Evolutionary conservation across 2,797 vertebrate genomes (phyloP).

Genomic region (Uromys caudimaculatus): DNA sequence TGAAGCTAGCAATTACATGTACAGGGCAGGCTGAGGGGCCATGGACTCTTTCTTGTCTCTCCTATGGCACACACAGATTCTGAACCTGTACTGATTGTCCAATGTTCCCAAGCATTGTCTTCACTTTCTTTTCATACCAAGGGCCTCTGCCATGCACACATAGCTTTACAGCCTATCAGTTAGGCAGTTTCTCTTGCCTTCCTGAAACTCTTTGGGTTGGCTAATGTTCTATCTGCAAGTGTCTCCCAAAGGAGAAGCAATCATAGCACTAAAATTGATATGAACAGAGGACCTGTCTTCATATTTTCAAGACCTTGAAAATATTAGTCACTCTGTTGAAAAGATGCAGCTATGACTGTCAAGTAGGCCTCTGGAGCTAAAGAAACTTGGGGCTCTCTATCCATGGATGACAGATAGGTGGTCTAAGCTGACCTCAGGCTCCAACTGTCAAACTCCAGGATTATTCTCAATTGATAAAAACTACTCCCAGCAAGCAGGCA

Average conservation of each 20-base stretch:
- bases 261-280: not conserved
- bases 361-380: not conserved
- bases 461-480: not conserved
- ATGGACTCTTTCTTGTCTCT: not conserved
- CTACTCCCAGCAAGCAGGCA: not conserved
- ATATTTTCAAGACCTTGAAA: not conserved
- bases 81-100: not conserved
- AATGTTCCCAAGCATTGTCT: not conserved
- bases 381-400: not conserved
- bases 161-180: not conserved
- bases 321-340: not conserved
- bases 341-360: not conserved
- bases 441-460: not conserved
- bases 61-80: not conserved
- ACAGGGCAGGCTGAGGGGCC: accelerated
- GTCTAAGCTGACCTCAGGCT: not conserved
- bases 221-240: not conserved
- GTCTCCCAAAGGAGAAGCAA: not conserved
- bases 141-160: not conserved
- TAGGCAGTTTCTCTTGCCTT: not conserved
- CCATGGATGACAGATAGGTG: not conserved
- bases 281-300: not conserved
- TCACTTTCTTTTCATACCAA: not conserved
- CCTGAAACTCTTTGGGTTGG: not conserved
- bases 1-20: not conserved